These are phyloP conservation scores for Anisognathus igniventris DNA, from an alignment of 2,797 vertebrate species.

Conservation along the genomic window DNA sequence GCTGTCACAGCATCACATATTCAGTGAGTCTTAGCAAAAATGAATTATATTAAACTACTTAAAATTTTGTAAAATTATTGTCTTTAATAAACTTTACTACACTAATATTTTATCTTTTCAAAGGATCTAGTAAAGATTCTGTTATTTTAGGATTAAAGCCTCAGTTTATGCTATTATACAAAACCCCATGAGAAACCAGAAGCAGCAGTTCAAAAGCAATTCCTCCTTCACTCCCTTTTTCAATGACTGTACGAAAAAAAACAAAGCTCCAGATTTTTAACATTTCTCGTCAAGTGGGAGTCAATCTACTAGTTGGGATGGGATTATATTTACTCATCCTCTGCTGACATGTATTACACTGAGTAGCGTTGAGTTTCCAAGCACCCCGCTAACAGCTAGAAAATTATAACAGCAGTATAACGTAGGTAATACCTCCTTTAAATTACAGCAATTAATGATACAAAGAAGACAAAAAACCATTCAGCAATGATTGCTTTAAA, in stretches of 20 bases:
- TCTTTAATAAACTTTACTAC: neutral
- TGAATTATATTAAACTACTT: neutral
- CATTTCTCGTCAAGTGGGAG: neutral
- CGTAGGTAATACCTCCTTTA: rapidly evolving
- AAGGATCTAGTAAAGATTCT: neutral
- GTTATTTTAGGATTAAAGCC: neutral
- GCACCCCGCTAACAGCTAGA: rapidly evolving
- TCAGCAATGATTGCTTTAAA: neutral
- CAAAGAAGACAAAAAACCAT: rapidly evolving
- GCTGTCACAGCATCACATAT: neutral
- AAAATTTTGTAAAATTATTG: neutral
- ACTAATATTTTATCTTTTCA: neutral
- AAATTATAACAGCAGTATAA: rapidly evolving
- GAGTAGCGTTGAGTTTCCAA: neutral
- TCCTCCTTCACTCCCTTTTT: neutral
- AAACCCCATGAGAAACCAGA: rapidly evolving
- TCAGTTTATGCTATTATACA: neutral
- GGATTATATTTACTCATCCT: neutral
- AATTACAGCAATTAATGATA: rapidly evolving
- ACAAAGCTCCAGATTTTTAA: neutral
- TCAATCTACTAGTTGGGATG: neutral
- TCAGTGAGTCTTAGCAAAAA: neutral
- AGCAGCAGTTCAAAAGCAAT: neutral
- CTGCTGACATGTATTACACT: rapidly evolving
- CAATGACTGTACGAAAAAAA: neutral